Evolutionary conservation across 2,113 vertebrate species (phyloP).

Genomic region (Poeciliopsis turrubarensis): DNA sequence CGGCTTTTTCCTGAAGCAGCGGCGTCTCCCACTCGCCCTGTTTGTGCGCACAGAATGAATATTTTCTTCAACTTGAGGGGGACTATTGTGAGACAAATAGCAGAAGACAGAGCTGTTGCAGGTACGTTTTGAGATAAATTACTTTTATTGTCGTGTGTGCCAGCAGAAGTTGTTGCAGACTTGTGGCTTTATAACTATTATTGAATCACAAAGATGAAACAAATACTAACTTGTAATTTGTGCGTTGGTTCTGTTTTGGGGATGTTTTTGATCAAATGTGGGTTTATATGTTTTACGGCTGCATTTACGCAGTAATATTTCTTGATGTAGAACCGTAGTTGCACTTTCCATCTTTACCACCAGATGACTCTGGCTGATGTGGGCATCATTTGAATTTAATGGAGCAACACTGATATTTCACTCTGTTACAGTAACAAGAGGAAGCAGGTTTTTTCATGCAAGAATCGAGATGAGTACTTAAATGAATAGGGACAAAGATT

Average conservation of each 20-base stretch:
- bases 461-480: background rate
- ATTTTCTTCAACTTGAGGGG: constrained; percentile 69
- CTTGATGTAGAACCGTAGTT: constrained; percentile 18
- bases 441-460: background rate
- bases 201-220: background rate
- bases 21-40: constrained; percentile 24
- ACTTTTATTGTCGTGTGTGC: background rate
- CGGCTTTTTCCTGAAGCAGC: constrained; percentile 44
- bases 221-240: constrained; percentile 12
- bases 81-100: constrained; percentile 48
- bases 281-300: background rate
- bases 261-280: background rate
- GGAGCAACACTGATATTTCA: background rate
- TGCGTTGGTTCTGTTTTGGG: background rate
- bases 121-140: constrained; percentile 54
- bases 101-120: constrained; percentile 64
- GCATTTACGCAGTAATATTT: background rate
- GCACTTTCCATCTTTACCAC: constrained; percentile 30
- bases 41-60: constrained; percentile 60
- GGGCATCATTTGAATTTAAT: background rate
- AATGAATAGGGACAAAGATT: background rate
- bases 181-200: background rate
- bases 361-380: constrained; percentile 30
- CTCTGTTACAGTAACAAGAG: background rate
- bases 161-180: constrained; percentile 30